Evolutionary conservation across 37 sponge, comb jelly and placozoan species (phyloP).

Genomic region (Crambe crambe): DNA sequence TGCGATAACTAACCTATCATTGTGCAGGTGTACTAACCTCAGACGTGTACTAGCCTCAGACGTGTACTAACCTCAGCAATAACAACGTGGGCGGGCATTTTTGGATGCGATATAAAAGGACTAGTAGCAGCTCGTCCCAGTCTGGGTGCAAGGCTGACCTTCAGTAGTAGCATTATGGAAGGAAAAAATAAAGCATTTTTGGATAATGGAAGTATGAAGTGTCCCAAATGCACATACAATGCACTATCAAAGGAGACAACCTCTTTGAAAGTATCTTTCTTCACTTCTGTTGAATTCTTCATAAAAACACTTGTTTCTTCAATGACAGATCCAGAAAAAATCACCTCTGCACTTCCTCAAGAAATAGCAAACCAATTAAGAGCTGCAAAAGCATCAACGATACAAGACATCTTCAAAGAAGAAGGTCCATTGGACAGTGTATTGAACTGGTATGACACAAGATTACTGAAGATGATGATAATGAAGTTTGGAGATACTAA

Average conservation of each 20-base stretch:
- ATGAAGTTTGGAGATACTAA: not conserved
- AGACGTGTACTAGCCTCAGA: no score
- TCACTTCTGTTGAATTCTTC: not conserved
- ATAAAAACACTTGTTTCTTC: not conserved
- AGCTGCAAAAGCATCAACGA: not conserved
- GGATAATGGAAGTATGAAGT: not conserved
- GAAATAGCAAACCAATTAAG: not conserved
- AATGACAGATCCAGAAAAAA: not conserved
- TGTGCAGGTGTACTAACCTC: no score
- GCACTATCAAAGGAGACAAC: not conserved
- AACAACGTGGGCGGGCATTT: no score
- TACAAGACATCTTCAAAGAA: not conserved
- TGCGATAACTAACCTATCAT: no score
- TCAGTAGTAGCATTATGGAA: no score
- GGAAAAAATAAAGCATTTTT: no score
- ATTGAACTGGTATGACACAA: not conserved
- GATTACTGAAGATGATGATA: not conserved
- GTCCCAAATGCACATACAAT: not conserved
- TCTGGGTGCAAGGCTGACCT: no score
- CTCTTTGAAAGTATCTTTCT: not conserved
- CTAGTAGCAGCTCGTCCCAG: no score
- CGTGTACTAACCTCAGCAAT: no score
- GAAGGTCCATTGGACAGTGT: not conserved
- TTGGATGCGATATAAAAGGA: no score
- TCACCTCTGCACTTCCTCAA: not conserved